Base-by-base conservation (phyloP, 2,888 invertebrate genomes). In the Tuta absoluta region DNA sequence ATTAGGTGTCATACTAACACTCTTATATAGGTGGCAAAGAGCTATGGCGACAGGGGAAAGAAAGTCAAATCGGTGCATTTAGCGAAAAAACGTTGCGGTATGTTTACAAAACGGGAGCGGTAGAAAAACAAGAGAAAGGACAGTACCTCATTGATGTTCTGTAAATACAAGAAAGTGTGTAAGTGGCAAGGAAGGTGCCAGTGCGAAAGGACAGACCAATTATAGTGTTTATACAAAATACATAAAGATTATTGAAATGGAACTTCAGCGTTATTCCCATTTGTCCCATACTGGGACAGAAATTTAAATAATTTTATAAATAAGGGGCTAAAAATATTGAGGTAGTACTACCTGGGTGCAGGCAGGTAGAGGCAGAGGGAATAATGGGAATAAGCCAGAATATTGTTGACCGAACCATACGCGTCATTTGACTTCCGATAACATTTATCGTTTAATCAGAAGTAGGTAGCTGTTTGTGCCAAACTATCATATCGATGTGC, bases 71-170 rank as follows among this genome's bases (percentile, higher is more conserved):
- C 69, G 75, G 88, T 89, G 89, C 87, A 82, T 74, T 75, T 70
- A 79, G 10, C n/a, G 79, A 81, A 72, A 75, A 80, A 78, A 76
- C 76, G 72, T 76, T 72, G 74, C 60, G 24, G 37, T 51, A 62
- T 61, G 63, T 63, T 80, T 81, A 84, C 81, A 81, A 77, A 81
- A 77, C 69, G 74, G 83, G 79, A 86, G 82, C 80, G 76, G 82
- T 78, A 80, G 77, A 82, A 77, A 80, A 76, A 78, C 73, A 78
- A 80, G 81, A 81, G 81, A 84, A 85, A 78, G 81, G 83, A 87
- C 90, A 91, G 89, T 93, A 93, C 93, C 93, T 93, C 93, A 89
- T 86, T 87, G 90, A 91, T 85, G 89, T 87, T 92, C 93, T 93
- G 93, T 92, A 93, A 93, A 93, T 87, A 92, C 78, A 92, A 92